Conservation (phyloP, 2,797 vertebrate species). For the Acanthis flammea region DNA sequence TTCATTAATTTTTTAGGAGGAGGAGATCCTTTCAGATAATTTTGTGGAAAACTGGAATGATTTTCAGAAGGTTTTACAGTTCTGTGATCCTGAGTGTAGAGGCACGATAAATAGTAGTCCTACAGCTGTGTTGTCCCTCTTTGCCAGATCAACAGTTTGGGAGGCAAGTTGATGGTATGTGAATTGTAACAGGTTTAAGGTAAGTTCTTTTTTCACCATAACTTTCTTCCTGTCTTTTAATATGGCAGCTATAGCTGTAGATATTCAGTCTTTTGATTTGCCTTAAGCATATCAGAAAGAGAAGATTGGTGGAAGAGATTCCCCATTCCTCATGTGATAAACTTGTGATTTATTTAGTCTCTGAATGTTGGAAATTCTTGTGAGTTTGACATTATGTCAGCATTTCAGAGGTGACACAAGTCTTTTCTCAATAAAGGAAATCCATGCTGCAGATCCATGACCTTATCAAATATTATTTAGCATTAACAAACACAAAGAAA, state of each 20-base stretch:
- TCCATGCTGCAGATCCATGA: neutral
- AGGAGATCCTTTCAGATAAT: slow-evolving; percentile 50
- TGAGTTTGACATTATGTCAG: neutral
- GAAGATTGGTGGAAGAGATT: neutral
- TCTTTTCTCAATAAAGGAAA: neutral
- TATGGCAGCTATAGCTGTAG: neutral
- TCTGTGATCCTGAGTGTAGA: slow-evolving; percentile 24
- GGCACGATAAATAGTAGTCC: slow-evolving; percentile 40
- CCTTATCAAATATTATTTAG: neutral
- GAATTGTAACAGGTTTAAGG: neutral
- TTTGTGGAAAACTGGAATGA: slow-evolving; percentile 41
- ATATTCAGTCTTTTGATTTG: neutral
- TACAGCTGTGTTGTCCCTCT: slow-evolving; percentile 48
- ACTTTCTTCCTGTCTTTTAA: neutral
- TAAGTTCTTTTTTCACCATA: neutral
- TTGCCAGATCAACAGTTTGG: slow-evolving; percentile 61
- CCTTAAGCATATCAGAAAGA: neutral
- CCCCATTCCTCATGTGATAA: neutral
- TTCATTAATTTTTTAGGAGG: slow-evolving; percentile 23
- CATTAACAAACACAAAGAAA: neutral
- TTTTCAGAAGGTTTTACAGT: slow-evolving; percentile 53
- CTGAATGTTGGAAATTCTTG: neutral
- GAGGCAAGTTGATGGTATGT: slow-evolving; percentile 50
- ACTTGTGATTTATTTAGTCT: neutral
- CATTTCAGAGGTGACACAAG: neutral